A percentile compares a stretch with the other conserved stretches of the same genome.
These are phyloP conservation scores for Aphidius gifuensis DNA, from an alignment of 1,140 invertebrate species.

Conservation along the genomic window DNA sequence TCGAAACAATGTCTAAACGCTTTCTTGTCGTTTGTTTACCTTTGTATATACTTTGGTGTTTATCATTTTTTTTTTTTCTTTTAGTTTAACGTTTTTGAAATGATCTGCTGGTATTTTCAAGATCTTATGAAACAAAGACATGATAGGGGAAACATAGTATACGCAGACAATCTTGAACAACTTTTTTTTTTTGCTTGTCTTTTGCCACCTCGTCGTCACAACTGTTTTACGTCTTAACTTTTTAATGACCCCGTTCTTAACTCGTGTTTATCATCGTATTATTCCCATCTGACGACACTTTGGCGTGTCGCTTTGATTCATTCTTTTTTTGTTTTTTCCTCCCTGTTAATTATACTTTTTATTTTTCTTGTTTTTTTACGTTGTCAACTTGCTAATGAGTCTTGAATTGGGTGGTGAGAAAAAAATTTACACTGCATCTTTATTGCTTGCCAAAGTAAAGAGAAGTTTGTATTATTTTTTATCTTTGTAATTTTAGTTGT, in stretches of 20 bases:
- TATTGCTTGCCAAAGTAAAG: too few relatives aligned
- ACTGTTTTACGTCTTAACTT: conserved; percentile 44
- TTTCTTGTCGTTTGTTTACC: too few relatives aligned
- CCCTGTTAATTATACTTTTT: conserved; percentile 7
- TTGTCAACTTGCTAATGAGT: conserved; percentile 8
- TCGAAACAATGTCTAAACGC: too few relatives aligned
- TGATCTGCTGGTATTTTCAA: too few relatives aligned
- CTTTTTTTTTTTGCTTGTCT: conserved; percentile 11
- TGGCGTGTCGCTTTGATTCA: background rate
- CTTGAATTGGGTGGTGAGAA: conserved; percentile 9
- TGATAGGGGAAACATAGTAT: background rate
- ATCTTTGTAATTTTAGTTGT: too few relatives aligned
- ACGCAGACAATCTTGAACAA: conserved; percentile 5
- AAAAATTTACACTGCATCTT: too few relatives aligned
- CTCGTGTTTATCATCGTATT: conserved; percentile 42
- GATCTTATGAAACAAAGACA: too few relatives aligned
- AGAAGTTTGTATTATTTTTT: too few relatives aligned
- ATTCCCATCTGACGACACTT: conserved; percentile 23
- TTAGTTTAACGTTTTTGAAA: too few relatives aligned
- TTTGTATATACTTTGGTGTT: too few relatives aligned
- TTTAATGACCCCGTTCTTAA: conserved; percentile 44
- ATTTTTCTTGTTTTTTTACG: conserved; percentile 1
- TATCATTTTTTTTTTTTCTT: too few relatives aligned
- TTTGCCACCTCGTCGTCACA: conserved; percentile 24
- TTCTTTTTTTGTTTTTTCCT: background rate